Evolutionary conservation across 2,797 vertebrate genomes (phyloP).

Genomic region (Urocyon cinereoargenteus): DNA sequence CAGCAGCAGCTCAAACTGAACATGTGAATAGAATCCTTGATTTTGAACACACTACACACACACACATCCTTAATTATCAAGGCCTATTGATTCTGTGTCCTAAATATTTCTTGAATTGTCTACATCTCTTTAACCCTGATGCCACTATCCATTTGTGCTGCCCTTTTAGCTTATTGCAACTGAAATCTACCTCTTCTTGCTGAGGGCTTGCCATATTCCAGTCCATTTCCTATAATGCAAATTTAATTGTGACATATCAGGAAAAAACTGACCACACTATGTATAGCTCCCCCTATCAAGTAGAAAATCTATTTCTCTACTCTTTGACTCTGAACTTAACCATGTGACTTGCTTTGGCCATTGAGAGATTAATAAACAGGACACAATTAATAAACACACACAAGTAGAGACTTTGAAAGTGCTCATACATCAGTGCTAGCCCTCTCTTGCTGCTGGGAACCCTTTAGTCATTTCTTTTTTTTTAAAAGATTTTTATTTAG

Average conservation of each 20-base stretch:
- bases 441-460: conserved; percentile 33
- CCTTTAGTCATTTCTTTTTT: neutral
- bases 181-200: neutral
- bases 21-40: conserved; percentile 42
- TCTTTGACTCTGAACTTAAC: conserved; percentile 34
- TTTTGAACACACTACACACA: neutral
- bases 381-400: conserved; percentile 26
- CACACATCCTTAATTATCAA: neutral
- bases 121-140: neutral
- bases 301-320: conserved; percentile 11
- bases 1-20: neutral
- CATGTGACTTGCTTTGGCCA: neutral
- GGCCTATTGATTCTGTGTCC: neutral
- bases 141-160: neutral
- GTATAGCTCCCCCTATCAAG: neutral
- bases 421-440: neutral
- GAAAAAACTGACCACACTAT: neutral
- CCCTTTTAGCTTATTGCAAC: conserved; percentile 13
- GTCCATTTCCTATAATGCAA: conserved; percentile 5
- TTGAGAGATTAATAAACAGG: neutral
- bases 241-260: neutral
- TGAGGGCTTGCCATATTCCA: conserved; percentile 34
- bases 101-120: conserved; percentile 54
- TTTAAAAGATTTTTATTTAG: no score
- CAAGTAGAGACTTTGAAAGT: neutral